phyloP scores from a whole-genome alignment of 2,888 invertebrate genomes.

The Peribatodes rhomboidaria region DNA sequence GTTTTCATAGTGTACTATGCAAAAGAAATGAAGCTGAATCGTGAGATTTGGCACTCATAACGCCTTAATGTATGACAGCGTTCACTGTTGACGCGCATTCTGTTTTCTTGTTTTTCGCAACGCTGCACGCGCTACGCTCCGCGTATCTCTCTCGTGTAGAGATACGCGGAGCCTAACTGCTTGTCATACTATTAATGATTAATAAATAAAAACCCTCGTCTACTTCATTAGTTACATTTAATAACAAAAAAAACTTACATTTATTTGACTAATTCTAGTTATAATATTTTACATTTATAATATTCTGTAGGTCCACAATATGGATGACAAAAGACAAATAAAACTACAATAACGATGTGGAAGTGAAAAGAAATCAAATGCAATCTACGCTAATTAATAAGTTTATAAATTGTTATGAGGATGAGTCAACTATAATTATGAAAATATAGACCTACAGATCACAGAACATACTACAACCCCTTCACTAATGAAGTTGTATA shows the following conservation, averaged over 20 bases:
- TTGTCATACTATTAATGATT: too few relatives aligned
- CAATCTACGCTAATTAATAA: slow-evolving; percentile 1
- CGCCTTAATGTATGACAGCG: too few relatives aligned
- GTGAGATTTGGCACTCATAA: too few relatives aligned
- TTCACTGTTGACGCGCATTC: too few relatives aligned
- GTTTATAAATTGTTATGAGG: not conserved
- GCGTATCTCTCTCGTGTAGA: too few relatives aligned
- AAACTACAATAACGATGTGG: not conserved
- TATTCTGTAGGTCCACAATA: slow-evolving; percentile 36
- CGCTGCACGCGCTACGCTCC: too few relatives aligned
- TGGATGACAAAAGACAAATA: not conserved
- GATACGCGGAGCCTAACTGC: too few relatives aligned
- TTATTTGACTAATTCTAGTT: slow-evolving; percentile 40
- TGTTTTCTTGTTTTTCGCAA: too few relatives aligned
- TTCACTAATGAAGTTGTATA: too few relatives aligned
- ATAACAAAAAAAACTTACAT: slow-evolving; percentile 42
- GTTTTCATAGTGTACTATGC: too few relatives aligned
- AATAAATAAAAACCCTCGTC: not conserved
- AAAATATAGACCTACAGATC: slow-evolving; percentile 6
- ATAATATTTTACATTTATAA: slow-evolving; percentile 38
- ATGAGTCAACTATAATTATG: not conserved
- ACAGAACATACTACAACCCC: not conserved
- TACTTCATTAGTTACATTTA: slow-evolving; percentile 45
- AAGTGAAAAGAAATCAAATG: not conserved
- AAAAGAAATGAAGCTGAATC: too few relatives aligned